Evolutionary conservation across 1,140 invertebrate genomes (phyloP), one percentile per base, ranked within the genome.

Genomic region (Dinothrombium tinctorium): DNA sequence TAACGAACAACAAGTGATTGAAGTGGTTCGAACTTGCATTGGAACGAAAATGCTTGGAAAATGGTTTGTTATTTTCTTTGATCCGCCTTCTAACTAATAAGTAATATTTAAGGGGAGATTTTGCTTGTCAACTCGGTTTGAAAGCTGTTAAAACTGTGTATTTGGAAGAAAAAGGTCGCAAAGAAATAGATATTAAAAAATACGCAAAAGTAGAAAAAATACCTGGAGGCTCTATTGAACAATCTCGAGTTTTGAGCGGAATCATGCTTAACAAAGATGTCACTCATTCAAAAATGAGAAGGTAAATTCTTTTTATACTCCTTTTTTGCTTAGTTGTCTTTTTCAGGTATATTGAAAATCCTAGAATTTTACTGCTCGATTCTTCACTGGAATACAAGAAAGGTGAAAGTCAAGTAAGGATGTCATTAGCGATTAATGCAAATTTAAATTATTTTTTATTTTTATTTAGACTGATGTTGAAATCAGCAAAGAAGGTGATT

Each of bases 221-320:
- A 49, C 89, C 92, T 11, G 92, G 94, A 37, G 92, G 86, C 6
- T 67, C 73, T 1, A 80, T 98, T 40, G 90, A 96, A 55, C 89
- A 98, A 42, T 94, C 83, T 4, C 62, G 69, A 47, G 87, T 99
- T n/a, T 58, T 99, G 3, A 75, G 71, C 47, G 94, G 94, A 20
- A 76, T 98, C 3, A 95, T 99, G 84, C 57, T 99, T 15, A 99
- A 98, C 60, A 99, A 99, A 62, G 92, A 98, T 63, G 82, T 98
- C 1, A 87, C 84, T 1, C 92, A 99, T 63, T 73, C 87, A 0
- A 92, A 92, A 66, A 99, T 98, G 92, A 69, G 69, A 49, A 69
- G 61, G 59, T 61, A 40, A 44, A 36, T 24, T 25, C 8, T n/a
- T 8, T 28, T n/a, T 12, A 8, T 35, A 33, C 12, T 12, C 28